phyloP scores from a whole-genome alignment of 2,888 invertebrate genomes.

The Papilio gigon region DNA sequence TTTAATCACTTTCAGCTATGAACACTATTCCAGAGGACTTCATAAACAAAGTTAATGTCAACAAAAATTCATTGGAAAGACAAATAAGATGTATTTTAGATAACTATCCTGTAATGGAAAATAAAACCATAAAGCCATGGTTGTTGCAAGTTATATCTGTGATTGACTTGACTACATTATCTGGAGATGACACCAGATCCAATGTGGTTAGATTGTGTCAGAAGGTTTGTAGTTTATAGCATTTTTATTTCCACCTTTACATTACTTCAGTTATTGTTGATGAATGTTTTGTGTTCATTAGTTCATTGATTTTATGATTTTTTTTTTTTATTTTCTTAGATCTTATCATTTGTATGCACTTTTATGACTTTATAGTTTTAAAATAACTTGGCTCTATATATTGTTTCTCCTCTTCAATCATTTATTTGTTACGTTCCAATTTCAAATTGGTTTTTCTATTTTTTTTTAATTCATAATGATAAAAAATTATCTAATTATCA shows the following conservation, averaged over 20 bases:
- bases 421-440: too few species aligned
- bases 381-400: too few species aligned
- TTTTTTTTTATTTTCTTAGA: too few species aligned
- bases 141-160: constrained; percentile 90
- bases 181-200: constrained; percentile 89
- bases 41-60: constrained; percentile 59
- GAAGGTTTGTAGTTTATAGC: constrained; percentile 83
- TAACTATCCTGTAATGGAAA: constrained; percentile 63
- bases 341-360: too few species aligned
- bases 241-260: not conserved
- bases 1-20: constrained; percentile 27
- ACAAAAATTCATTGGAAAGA: constrained; percentile 62
- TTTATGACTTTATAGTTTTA: too few species aligned
- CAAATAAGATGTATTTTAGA: constrained; percentile 62
- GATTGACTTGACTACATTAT: constrained; percentile 96
- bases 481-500: too few species aligned
- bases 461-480: too few species aligned
- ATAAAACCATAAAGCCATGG: constrained; percentile 86
- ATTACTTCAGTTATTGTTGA: not conserved
- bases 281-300: not conserved
- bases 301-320: too few species aligned
- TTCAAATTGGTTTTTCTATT: too few species aligned
- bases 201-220: constrained; percentile 91
- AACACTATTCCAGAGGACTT: constrained; percentile 52
- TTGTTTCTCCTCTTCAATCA: too few species aligned